phyloP scores from a whole-genome alignment of 2,113 vertebrate species.

The Phrynocephalus versicolor region DNA sequence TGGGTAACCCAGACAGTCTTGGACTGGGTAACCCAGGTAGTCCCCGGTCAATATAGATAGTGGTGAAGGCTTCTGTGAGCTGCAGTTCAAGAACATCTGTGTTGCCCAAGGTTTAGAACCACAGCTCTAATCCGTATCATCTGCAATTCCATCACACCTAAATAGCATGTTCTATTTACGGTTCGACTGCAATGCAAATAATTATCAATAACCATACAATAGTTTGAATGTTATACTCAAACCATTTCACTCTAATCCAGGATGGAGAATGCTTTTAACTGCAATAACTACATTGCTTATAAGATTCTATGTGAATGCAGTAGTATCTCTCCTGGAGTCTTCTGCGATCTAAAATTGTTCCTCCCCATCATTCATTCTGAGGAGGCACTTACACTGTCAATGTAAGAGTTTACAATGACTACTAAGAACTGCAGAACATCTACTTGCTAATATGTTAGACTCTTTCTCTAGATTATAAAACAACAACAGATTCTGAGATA shows the following conservation, averaged over 20 bases:
- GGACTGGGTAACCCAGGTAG: no score
- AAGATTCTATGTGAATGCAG: background rate
- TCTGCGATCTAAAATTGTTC: background rate
- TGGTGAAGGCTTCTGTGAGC: no score
- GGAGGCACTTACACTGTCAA: slow-evolving; percentile 45
- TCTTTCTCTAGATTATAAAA: slow-evolving; percentile 58
- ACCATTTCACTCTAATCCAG: background rate
- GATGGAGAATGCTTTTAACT: background rate
- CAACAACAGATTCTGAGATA: slow-evolving; percentile 54
- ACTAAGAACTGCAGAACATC: slow-evolving; percentile 62
- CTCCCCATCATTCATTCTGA: background rate
- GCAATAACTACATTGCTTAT: background rate
- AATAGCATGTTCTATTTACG: background rate
- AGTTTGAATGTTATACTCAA: background rate
- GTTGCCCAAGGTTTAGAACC: no score
- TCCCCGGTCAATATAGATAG: no score
- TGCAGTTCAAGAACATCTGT: no score
- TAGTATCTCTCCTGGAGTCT: background rate
- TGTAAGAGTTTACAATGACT: slow-evolving; percentile 52
- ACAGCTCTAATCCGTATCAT: background rate
- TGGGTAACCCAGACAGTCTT: no score
- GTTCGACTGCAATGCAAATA: no score
- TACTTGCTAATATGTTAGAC: slow-evolving; percentile 67
- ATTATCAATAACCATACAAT: background rate
- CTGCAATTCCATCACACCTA: background rate